Evolutionary conservation across 1,140 invertebrate species (phyloP), one percentile per base, ranked within the genome.

Genomic region (Popillia japonica): DNA sequence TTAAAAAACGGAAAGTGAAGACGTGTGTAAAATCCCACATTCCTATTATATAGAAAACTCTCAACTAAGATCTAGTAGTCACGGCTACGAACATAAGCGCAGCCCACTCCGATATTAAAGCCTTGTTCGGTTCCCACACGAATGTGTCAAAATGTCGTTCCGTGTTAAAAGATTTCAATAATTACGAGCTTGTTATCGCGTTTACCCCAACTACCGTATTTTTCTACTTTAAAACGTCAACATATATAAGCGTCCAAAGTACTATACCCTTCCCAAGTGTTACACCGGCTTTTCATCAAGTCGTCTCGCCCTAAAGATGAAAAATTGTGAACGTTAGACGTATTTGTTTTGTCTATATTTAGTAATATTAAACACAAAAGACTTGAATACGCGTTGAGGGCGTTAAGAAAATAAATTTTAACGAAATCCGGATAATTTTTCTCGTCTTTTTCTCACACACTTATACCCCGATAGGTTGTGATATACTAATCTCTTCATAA

Each of bases 201-300:
- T 68, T 34, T 68, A 68, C 61, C 61, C 61, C 10, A 68, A 68
- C 61, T 68, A 68, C 61, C 61, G 61, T 34, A 68, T 68, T 68
- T 68, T 68, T 68, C 61, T 22, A 68, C 27, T 68, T 68, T 68
- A 68, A 68, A 22, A 55, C 48, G 48, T 55, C 48, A 55, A 55
- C 48, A 55, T 55, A 14, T 55, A 34, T 55, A 55, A 55, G 48
- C 48, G 6, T 55, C 48, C 17, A 55, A 55, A 17, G 48, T 55
- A 17, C n/a, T 55, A n/a, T 55, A 55, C 17, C 48, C 14, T 55
- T 55, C n/a, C 48, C 14, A 17, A 55, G 48, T 55, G 48, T 17
- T 55, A 55, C 14, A 17, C 17, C 14, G 17, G 48, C 11, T 17
- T 55, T 55, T 55, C 48, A 55, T 55, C 48, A 17, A 17, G 48